Evolutionary conservation across 2,797 vertebrate species (phyloP).

Genomic region (Artibeus lituratus): DNA sequence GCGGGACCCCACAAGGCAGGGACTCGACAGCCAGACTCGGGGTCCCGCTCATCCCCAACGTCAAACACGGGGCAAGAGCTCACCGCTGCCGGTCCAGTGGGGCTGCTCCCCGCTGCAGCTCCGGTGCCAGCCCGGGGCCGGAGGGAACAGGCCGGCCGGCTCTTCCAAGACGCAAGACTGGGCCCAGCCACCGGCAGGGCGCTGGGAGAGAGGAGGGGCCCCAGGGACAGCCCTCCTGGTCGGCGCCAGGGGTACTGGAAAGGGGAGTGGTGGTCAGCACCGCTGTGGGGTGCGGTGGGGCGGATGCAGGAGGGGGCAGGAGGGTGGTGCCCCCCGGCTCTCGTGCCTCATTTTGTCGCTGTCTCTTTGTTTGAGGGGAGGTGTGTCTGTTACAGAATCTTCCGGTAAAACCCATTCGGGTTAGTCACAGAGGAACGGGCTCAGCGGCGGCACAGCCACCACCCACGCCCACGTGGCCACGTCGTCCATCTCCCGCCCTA

Average conservation of each 20-base stretch:
- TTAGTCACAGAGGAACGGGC: rapidly evolving
- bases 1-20: rapidly evolving
- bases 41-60: neutral
- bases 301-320: no score
- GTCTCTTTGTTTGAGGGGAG: neutral
- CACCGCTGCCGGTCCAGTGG: conserved; percentile 58
- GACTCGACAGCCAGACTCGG: neutral
- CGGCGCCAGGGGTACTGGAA: conserved; percentile 66
- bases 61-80: neutral
- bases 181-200: conserved; percentile 41
- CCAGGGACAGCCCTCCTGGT: conserved; percentile 44
- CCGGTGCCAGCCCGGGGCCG: conserved; percentile 32
- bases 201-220: neutral
- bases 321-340: no score
- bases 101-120: conserved; percentile 63
- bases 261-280: neutral
- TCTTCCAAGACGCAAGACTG: conserved; percentile 56
- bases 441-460: rapidly evolving
- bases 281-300: rapidly evolving
- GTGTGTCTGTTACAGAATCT: rapidly evolving
- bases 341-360: rapidly evolving
- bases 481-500: rapidly evolving
- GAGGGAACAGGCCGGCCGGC: conserved; percentile 50
- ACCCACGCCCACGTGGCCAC: rapidly evolving
- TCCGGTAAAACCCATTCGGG: neutral